Base-by-base conservation (phyloP, 2,888 invertebrate genomes). In the Phengaris alcon region DNA sequence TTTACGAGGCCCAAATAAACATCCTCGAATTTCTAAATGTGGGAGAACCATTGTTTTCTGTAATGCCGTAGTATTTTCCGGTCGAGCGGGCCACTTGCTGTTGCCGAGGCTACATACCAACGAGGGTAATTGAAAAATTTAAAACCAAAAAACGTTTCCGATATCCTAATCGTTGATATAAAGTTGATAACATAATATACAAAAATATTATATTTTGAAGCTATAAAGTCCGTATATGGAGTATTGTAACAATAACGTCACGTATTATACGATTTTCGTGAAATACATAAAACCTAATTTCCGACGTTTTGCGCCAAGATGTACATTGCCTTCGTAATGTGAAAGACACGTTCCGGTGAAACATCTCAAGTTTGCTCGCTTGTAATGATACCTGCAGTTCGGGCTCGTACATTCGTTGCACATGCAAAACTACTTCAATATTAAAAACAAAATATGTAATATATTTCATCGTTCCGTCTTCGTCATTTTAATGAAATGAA, bases 321-420 rank as follows among this genome's bases (percentile, higher is more conserved):
- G 64, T 64, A 52, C 72, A 72, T 72, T 72, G 72, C 72, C 72
- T 72, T 72, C 72, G 72, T 72, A 52, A 54, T 54, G 35, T 72
- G 35, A 54, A 72, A 54, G 72, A 54, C 72, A 72, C 72, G 72
- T 72, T 9, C 69, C 48, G 46, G 46, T 2, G 46, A 1, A 48
- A 69, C 69, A n/a, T n/a, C 15, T 69, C 69, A 48, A 52, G 72
- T 70, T 48, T 51, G 22, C 48, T 70, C 22, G 44, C 10, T 12
- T 51, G 48, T 70, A 51, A 70, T 48, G 51, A 64, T 64, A 64
- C 64, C 64, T 64, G 64, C 46, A 48, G 46, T 69, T 48, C 64
- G 12, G 10, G n/a, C 48, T 44, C 12, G 15, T 12, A 15, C 59
- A 59, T 59, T 59, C n/a, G 8, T 59, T 48, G 46, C 69, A 69